Evolutionary conservation across 2,888 invertebrate genomes (phyloP), one percentile per base, ranked within the genome.

Genomic region (Artemia sp.): DNA sequence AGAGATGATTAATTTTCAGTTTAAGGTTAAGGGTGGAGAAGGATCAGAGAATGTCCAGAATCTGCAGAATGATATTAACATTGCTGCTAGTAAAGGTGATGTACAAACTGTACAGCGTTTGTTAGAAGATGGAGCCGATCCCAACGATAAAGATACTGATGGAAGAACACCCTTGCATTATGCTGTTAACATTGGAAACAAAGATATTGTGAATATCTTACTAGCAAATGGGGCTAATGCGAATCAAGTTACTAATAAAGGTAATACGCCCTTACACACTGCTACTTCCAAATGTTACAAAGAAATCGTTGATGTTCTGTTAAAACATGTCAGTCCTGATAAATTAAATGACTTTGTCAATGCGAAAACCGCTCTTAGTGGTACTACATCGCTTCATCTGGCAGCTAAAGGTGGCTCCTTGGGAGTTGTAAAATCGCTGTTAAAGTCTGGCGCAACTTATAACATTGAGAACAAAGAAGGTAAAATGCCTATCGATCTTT

Each of bases 341-440:
- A 70, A 74, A 70, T 71, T 75, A 12, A 71, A 69, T 69, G 71
- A 72, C 52, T 73, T 73, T 71, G 52, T 75, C 68, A 74, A 75
- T 72, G 72, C 73, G 67, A 72, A 72, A 72, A 74, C 73, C 1
- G 68, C 68, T 51, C 10, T 14, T 52, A 67, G 71, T 38, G 72
- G 73, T 19, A 67, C 66, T 19, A 69, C 70, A 64, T 19, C 73
- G 12, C 68, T 74, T 19, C 74, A 74, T 68, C 58, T 73, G 52
- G 74, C 75, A 58, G 73, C 73, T 51, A 72, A 72, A 71, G 69
- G 71, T 69, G 73, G 73, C 67, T 71, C 14, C 11, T 71, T 73
- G 0, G 72, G 74, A 53, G 53, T 38, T 38, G 38, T 38, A 38
- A 6, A 38, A 38, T 38, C 6, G 38, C 6, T 38, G 6, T 38